Percentiles rank a stretch among this genome's conserved stretches.
These are phyloP conservation scores for Megaceryle maxima DNA, from an alignment of 2,113 vertebrate species.

Conservation along the genomic window DNA sequence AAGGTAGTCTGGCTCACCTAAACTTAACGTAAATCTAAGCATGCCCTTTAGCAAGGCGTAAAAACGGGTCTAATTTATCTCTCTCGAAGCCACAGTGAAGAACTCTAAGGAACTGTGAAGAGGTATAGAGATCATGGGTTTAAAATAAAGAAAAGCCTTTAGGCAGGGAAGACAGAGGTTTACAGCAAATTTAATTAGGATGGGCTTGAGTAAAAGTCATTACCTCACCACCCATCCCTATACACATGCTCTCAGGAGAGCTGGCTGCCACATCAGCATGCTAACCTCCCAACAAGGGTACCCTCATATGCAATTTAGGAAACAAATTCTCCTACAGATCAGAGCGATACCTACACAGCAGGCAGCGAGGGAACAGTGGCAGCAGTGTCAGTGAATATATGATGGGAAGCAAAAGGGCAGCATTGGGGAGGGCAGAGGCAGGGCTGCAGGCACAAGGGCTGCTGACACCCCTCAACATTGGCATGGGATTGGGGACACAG, in stretches of 20 bases:
- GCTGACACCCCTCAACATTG: neutral
- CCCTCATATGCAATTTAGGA: accelerated
- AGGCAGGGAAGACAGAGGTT: neutral
- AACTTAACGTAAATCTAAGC: neutral
- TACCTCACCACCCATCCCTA: neutral
- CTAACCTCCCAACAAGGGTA: neutral
- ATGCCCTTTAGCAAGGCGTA: neutral
- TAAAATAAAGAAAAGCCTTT: constrained; percentile 47
- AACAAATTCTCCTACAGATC: neutral
- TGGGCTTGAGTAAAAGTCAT: constrained; percentile 17
- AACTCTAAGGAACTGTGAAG: neutral
- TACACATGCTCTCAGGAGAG: neutral
- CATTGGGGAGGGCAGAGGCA: neutral
- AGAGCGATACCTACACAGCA: accelerated
- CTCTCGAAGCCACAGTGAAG: neutral
- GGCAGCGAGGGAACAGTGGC: accelerated
- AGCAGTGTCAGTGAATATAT: accelerated
- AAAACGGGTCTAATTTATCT: neutral
- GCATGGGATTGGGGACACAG: neutral
- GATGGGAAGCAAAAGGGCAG: neutral
- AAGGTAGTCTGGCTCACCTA: neutral
- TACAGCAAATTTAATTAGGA: constrained; percentile 51
- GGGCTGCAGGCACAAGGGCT: neutral
- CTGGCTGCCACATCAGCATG: neutral
- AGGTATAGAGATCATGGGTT: neutral